Conservation (phyloP, 2,888 invertebrate genomes). For the Coleophora deauratella region DNA sequence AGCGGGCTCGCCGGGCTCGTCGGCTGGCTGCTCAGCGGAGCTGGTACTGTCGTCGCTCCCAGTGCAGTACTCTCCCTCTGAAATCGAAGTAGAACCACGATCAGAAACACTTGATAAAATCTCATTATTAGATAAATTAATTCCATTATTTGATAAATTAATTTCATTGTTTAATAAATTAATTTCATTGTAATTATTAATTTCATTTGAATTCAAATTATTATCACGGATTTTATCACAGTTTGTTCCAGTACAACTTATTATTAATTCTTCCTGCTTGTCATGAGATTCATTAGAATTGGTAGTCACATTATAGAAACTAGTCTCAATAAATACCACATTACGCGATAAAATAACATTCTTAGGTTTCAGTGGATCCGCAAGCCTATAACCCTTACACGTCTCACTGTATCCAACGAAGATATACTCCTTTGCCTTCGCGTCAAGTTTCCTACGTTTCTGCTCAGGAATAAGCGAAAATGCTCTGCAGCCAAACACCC, state of each 20-base stretch:
- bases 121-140: not conserved
- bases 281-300: too few relatives aligned
- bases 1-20: not conserved
- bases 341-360: conserved; percentile 5
- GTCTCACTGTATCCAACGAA: conserved; percentile 10
- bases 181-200: not conserved
- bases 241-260: not conserved
- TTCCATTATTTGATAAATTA: not conserved
- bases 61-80: not conserved
- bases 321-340: conserved; percentile 4
- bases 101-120: not conserved
- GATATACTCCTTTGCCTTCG: conserved; percentile 6
- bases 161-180: not conserved
- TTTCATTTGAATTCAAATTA: not conserved
- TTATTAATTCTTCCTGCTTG: not conserved
- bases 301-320: too few relatives aligned
- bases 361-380: conserved; percentile 4
- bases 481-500: conserved; percentile 10
- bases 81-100: not conserved
- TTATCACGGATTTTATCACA: not conserved
- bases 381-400: conserved; percentile 7
- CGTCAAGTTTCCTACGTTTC: conserved; percentile 5
- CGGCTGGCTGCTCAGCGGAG: not conserved
- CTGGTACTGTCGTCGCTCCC: not conserved
- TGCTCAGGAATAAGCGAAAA: conserved; percentile 2